Evolutionary conservation across 2,113 vertebrate species (phyloP).

Genomic region (Neogale vison): DNA sequence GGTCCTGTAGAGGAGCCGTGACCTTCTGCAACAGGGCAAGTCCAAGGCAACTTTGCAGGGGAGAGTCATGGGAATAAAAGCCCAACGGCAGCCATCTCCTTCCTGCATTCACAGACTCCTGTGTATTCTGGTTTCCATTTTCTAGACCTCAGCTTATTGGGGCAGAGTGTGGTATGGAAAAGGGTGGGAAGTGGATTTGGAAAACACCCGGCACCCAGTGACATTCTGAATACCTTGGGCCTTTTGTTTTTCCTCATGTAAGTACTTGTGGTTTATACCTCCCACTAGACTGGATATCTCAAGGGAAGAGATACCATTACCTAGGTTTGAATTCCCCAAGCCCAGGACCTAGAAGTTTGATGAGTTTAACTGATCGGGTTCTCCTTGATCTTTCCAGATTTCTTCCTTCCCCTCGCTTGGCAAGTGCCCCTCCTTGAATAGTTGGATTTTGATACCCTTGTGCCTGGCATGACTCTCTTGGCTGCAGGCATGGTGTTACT

Average conservation of each 20-base stretch:
- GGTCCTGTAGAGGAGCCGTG: neutral
- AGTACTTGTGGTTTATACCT: neutral
- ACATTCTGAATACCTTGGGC: neutral
- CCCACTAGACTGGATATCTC: neutral
- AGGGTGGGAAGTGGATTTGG: neutral
- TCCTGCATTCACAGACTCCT: neutral
- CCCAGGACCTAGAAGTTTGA: neutral
- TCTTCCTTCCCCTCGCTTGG: neutral
- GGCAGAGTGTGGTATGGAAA: neutral
- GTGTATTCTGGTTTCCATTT: neutral
- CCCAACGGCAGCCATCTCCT: neutral
- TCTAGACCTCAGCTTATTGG: neutral
- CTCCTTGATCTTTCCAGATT: neutral
- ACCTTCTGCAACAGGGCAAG: neutral
- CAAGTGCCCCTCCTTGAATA: neutral
- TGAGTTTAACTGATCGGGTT: neutral
- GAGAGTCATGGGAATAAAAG: neutral
- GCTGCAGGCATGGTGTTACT: neutral
- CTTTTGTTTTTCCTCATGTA: neutral
- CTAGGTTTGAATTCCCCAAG: neutral
- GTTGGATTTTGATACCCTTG: neutral
- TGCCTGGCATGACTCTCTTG: neutral
- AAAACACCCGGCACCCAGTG: neutral
- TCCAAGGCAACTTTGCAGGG: neutral
- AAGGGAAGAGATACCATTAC: neutral